Evolutionary conservation across 2,113 vertebrate species (phyloP).

Genomic region (Upupa epops): DNA sequence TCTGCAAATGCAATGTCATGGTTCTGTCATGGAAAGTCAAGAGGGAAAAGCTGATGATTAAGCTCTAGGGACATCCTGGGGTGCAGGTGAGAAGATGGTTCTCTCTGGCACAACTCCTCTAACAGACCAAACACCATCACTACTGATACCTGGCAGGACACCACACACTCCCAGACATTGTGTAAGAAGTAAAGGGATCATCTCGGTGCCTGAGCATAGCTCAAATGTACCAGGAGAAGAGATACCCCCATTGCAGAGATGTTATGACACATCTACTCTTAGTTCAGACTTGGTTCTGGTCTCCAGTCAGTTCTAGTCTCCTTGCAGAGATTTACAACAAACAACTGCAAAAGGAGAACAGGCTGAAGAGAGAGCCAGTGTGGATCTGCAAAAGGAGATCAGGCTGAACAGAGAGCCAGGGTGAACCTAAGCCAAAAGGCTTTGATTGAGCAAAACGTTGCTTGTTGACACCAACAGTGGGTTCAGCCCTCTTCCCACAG

Average conservation of each 20-base stretch:
- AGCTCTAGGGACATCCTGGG: neutral
- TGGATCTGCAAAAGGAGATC: too few species aligned
- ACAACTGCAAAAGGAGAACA: neutral
- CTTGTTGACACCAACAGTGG: rapidly evolving
- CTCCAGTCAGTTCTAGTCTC: neutral
- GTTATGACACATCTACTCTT: neutral
- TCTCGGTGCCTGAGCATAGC: neutral
- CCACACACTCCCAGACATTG: rapidly evolving
- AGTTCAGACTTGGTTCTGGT: neutral
- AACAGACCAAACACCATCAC: neutral
- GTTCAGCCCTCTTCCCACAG: neutral
- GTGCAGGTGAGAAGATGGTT: neutral
- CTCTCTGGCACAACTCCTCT: neutral
- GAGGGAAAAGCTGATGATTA: neutral
- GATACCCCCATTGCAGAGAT: neutral
- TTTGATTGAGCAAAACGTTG: neutral
- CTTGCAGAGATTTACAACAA: neutral
- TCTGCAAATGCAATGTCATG: neutral
- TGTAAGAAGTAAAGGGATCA: neutral
- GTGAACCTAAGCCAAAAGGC: neutral
- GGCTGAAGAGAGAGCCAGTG: too few species aligned
- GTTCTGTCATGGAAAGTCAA: neutral
- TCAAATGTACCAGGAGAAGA: neutral
- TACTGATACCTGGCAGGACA: neutral
- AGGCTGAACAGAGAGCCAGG: neutral